Conservation (phyloP, 1,140 invertebrate genomes). For the Panagrolaimus sp. region DNA sequence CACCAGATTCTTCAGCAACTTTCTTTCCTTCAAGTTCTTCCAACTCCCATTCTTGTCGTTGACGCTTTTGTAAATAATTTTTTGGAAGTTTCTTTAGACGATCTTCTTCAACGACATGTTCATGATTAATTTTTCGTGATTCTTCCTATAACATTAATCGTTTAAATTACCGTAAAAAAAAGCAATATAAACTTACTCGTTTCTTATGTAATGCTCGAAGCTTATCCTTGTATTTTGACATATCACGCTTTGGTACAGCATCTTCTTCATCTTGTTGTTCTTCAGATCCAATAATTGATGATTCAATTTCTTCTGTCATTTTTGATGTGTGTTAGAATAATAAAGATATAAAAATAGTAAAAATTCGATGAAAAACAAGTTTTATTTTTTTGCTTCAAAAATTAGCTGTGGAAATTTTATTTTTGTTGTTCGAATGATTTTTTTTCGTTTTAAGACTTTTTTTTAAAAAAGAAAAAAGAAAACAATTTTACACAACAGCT, state of each 20-base stretch:
- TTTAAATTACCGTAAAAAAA: neutral
- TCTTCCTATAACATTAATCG: slow-evolving; percentile 70
- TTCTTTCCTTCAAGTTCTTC: slow-evolving; percentile 77
- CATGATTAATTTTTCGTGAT: slow-evolving; percentile 83
- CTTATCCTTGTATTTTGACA: slow-evolving; percentile 25
- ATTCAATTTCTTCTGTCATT: no score
- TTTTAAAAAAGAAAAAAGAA: no score
- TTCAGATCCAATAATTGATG: no score
- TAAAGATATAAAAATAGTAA: no score
- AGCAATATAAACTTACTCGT: slow-evolving; percentile 24
- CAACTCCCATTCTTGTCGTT: slow-evolving; percentile 84
- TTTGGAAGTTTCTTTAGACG: slow-evolving; percentile 79
- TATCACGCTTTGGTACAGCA: neutral
- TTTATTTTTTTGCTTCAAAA: no score
- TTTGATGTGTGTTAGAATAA: no score
- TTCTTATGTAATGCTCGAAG: slow-evolving; percentile 33
- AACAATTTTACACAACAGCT: no score
- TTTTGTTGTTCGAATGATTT: no score
- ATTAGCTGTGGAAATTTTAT: no score
- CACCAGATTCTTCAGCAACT: slow-evolving; percentile 67
- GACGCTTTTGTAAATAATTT: slow-evolving; percentile 84
- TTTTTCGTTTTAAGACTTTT: no score
- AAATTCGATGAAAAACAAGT: no score
- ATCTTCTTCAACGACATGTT: slow-evolving; percentile 94
- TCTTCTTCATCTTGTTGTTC: no score